Conservation (phyloP, 2,888 invertebrate species). For the Caenorhabditis wallacei region DNA sequence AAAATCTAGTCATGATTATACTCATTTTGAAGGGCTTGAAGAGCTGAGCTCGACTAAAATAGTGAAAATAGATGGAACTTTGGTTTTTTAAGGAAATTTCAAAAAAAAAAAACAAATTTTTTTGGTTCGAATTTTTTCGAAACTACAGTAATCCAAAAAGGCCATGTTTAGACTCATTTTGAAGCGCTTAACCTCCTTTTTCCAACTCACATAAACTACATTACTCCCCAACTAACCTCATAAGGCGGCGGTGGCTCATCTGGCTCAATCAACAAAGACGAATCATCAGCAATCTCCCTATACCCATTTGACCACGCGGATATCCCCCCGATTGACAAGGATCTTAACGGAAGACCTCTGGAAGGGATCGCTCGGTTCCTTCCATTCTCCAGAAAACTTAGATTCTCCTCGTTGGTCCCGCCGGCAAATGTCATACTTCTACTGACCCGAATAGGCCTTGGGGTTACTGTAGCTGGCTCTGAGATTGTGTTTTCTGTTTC, state of each 20-base stretch:
- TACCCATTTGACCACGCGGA: conserved; percentile 69
- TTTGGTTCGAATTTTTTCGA: too few relatives aligned
- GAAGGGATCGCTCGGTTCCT: conserved; percentile 40
- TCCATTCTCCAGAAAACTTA: conserved; percentile 11
- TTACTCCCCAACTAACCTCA: conserved; percentile 67
- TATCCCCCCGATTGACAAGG: conserved; percentile 66
- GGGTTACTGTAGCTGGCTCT: conserved; percentile 16
- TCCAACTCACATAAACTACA: neutral
- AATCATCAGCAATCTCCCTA: conserved; percentile 47
- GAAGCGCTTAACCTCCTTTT: neutral
- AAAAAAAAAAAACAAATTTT: too few relatives aligned
- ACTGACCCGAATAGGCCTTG: conserved; percentile 63
- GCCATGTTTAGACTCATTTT: too few relatives aligned
- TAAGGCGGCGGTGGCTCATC: conserved; percentile 81
- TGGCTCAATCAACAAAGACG: conserved; percentile 57
- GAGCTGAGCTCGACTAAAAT: too few relatives aligned
- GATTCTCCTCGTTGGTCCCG: neutral
- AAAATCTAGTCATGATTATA: too few relatives aligned
- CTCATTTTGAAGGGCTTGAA: too few relatives aligned
- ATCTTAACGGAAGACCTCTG: conserved; percentile 52
- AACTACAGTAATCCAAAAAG: too few relatives aligned
- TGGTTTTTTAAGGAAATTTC: too few relatives aligned
- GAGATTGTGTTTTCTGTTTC: conserved; percentile 41
- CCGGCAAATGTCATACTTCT: conserved; percentile 69
- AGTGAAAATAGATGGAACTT: too few relatives aligned